Evolutionary conservation across 2,888 invertebrate species (phyloP).

Genomic region (Sepioteuthis lessoniana): DNA sequence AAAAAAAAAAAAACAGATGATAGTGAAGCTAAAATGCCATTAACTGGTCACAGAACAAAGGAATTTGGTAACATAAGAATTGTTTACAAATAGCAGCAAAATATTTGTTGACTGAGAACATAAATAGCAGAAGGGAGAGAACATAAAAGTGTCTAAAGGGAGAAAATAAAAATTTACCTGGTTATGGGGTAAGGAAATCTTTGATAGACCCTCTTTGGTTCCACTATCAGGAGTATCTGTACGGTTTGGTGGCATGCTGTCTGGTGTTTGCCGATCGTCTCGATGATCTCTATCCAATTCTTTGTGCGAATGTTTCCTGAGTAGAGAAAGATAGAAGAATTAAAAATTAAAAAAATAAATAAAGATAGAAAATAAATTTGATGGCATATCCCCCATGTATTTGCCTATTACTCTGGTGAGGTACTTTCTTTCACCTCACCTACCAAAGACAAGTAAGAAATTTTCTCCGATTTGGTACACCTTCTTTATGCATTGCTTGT

Average conservation of each 20-base stretch:
- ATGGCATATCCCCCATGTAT: too few species aligned
- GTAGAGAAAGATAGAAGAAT: not conserved
- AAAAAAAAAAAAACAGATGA: not conserved
- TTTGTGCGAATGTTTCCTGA: slow-evolving; percentile 40
- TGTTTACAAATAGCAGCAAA: not conserved
- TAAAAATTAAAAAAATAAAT: not conserved
- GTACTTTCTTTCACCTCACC: too few species aligned
- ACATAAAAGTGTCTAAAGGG: not conserved
- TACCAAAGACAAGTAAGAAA: too few species aligned
- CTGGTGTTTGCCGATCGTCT: slow-evolving; percentile 59
- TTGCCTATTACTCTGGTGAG: too few species aligned
- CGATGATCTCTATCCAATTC: slow-evolving; percentile 57
- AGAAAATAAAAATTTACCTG: slow-evolving; percentile 60
- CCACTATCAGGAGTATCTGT: slow-evolving; percentile 54
- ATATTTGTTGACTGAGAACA: not conserved
- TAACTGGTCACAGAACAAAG: not conserved
- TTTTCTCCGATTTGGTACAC: too few species aligned
- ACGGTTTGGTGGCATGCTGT: slow-evolving; percentile 55
- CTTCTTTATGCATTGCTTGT: too few species aligned
- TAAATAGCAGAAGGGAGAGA: not conserved
- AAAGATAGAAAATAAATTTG: too few species aligned
- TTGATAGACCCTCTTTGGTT: slow-evolving; percentile 67
- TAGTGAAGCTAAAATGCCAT: not conserved
- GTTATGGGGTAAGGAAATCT: slow-evolving; percentile 70
- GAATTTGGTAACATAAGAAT: not conserved